These are phyloP conservation scores for Leptopilina clavipes DNA, from an alignment of 1,140 invertebrate species.

Conservation along the genomic window DNA sequence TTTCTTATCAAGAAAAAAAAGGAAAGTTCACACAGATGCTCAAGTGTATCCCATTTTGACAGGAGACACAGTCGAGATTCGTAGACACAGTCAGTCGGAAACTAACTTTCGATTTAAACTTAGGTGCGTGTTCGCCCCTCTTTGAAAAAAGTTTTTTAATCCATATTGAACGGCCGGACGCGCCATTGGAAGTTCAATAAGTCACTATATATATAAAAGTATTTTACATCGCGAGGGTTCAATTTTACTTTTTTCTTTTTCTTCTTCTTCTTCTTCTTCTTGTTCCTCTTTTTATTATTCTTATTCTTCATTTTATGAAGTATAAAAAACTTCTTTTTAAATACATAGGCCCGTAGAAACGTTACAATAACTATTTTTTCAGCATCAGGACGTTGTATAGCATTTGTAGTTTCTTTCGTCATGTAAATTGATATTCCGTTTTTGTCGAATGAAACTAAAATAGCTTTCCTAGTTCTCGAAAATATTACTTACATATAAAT, in stretches of 20 bases:
- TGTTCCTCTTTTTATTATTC: too few relatives aligned
- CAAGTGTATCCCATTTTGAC: slow-evolving; percentile 27
- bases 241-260: not conserved
- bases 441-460: not conserved
- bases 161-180: slow-evolving; percentile 41
- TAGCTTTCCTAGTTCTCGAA: not conserved
- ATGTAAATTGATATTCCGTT: not conserved
- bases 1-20: not conserved
- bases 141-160: slow-evolving; percentile 49
- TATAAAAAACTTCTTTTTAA: slow-evolving; percentile 62
- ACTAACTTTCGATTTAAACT: slow-evolving; percentile 46
- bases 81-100: slow-evolving; percentile 28
- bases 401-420: not conserved
- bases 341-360: slow-evolving; percentile 65
- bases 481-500: too few relatives aligned
- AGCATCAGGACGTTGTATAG: slow-evolving; percentile 47
- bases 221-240: slow-evolving; percentile 32
- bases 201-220: slow-evolving; percentile 50
- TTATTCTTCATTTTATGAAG: slow-evolving; percentile 51
- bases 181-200: slow-evolving; percentile 43
- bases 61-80: not conserved
- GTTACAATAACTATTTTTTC: slow-evolving; percentile 47
- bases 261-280: too few relatives aligned
- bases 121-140: slow-evolving; percentile 38
- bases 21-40: slow-evolving; percentile 4